Conservation (phyloP, 2,888 invertebrate genomes). For the Trachelus stipa region DNA sequence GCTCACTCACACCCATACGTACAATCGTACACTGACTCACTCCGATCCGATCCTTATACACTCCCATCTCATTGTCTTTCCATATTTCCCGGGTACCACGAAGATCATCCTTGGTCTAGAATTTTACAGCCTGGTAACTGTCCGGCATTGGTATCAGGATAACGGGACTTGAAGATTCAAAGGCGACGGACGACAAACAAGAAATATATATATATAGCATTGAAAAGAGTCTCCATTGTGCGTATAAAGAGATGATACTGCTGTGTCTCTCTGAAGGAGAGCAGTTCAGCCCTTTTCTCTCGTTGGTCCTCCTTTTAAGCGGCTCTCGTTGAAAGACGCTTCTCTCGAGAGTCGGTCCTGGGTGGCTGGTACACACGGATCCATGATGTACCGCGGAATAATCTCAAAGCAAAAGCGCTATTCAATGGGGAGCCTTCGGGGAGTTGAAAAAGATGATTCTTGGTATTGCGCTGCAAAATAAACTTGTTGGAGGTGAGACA, state of each 20-base stretch:
- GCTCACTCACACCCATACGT: background rate
- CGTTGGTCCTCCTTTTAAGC: no score
- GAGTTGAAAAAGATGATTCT: background rate
- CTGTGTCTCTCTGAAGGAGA: background rate
- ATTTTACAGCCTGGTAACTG: no score
- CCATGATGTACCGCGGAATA: conserved; percentile 17
- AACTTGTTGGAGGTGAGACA: conserved; percentile 17
- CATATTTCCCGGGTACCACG: no score
- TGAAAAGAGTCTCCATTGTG: no score
- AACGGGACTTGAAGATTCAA: no score
- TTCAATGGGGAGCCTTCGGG: conserved; percentile 19
- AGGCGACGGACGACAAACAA: no score
- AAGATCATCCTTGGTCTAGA: no score
- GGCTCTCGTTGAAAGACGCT: background rate
- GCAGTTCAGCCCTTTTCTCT: no score
- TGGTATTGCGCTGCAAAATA: conserved; percentile 19
- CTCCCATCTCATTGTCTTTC: background rate
- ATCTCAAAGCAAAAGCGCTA: conserved; percentile 26
- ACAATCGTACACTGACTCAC: background rate
- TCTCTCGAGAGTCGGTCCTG: background rate
- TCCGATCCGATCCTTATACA: conserved; percentile 10
- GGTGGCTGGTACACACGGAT: conserved; percentile 8
- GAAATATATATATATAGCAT: no score
- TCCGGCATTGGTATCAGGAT: no score
- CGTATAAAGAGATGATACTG: background rate